Conservation (phyloP, 2,888 invertebrate species). For the Lucinisca nassula region DNA sequence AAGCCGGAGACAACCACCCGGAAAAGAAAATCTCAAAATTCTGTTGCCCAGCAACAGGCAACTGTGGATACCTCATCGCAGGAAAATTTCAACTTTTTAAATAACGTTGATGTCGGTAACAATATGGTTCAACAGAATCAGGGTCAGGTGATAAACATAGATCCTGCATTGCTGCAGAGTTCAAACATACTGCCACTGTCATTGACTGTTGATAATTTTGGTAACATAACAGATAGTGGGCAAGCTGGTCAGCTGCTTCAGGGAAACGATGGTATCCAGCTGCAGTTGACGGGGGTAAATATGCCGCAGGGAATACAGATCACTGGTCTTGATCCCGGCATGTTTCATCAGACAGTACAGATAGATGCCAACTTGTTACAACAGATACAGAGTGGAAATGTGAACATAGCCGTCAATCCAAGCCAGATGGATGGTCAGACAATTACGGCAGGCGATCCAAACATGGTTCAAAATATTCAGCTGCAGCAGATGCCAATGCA, state of each 20-base stretch:
- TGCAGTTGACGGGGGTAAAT: slow-evolving; percentile 86
- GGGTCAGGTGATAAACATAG: slow-evolving; percentile 77
- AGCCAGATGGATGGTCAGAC: slow-evolving; percentile 58
- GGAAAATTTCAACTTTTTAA: slow-evolving; percentile 28
- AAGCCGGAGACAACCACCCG: slow-evolving; percentile 80
- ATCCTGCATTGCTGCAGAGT: slow-evolving; percentile 77
- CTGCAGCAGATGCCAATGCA: slow-evolving; percentile 45
- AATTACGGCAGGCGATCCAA: slow-evolving; percentile 73
- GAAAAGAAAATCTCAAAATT: slow-evolving; percentile 39
- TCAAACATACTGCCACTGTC: slow-evolving; percentile 81
- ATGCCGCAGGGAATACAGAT: slow-evolving; percentile 87
- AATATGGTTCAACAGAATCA: slow-evolving; percentile 51
- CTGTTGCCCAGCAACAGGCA: not conserved
- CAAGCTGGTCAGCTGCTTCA: slow-evolving; percentile 83
- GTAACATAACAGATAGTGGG: slow-evolving; percentile 73
- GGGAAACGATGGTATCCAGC: slow-evolving; percentile 86
- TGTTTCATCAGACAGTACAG: slow-evolving; percentile 88
- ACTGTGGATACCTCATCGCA: slow-evolving; percentile 3
- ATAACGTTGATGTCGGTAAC: slow-evolving; percentile 56
- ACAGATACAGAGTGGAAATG: slow-evolving; percentile 88
- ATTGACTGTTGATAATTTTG: slow-evolving; percentile 76
- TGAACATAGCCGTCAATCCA: slow-evolving; percentile 87
- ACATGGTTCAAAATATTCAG: slow-evolving; percentile 75
- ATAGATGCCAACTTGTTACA: slow-evolving; percentile 89
- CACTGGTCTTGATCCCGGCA: slow-evolving; percentile 87